These are phyloP conservation scores for Diadumene lineata DNA, from an alignment of 92 coral and sea anemone genomes.

Conservation along the genomic window DNA sequence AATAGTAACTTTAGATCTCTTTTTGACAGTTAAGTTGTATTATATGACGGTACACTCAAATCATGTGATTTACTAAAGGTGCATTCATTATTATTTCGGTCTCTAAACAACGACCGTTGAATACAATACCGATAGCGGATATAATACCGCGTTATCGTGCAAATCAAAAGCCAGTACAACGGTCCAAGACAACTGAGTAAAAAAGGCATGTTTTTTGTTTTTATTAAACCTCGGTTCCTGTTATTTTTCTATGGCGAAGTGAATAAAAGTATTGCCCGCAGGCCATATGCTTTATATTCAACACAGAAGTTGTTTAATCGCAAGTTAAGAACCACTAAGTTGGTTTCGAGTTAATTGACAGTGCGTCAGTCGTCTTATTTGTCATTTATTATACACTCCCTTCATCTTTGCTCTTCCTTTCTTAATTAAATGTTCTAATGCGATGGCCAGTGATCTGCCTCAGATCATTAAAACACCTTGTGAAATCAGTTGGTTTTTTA, in stretches of 20 bases:
- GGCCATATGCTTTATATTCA: constrained; percentile 24
- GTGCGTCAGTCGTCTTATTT: constrained; percentile 6
- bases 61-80: constrained; percentile 26
- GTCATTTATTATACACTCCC: background rate
- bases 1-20: background rate
- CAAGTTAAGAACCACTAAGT: constrained; percentile 15
- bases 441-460: background rate
- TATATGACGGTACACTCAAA: constrained; percentile 10
- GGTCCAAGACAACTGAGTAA: constrained; percentile 25
- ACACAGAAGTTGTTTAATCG: constrained; percentile 20
- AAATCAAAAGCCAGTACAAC: constrained; percentile 6
- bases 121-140: constrained; percentile 23
- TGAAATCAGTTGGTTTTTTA: constrained; percentile 1
- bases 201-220: background rate
- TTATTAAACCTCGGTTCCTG: constrained; percentile 15
- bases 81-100: constrained; percentile 7
- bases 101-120: constrained; percentile 13
- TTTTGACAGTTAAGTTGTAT: constrained; percentile 2
- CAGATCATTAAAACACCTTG: constrained; percentile 1
- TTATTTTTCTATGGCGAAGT: constrained; percentile 9
- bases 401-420: background rate
- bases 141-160: constrained; percentile 1
- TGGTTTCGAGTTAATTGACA: constrained; percentile 18
- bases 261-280: constrained; percentile 19
- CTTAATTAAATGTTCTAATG: constrained; percentile 8